Evolutionary conservation across 2,888 invertebrate genomes (phyloP).

Genomic region (Trissolcus japonicus): DNA sequence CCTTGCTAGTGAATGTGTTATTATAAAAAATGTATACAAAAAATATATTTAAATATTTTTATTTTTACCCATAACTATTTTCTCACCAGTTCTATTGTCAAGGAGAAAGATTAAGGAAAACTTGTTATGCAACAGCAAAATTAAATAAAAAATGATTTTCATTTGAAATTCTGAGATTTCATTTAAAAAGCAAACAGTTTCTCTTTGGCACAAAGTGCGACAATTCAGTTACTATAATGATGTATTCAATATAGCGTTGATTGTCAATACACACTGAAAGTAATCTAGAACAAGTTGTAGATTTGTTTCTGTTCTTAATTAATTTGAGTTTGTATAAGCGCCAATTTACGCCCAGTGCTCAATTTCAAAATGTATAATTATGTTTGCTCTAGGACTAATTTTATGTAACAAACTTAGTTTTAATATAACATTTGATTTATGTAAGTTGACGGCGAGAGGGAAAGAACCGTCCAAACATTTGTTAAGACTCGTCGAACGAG

Average conservation of each 20-base stretch:
- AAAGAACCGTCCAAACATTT: constrained; percentile 1
- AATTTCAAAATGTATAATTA: constrained; percentile 15
- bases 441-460: background rate
- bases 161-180: no score
- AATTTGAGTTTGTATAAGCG: constrained; percentile 13
- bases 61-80: no score
- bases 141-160: no score
- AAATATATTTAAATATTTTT: no score
- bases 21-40: no score
- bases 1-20: no score
- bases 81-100: no score
- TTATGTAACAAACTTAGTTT: constrained; percentile 13
- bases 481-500: constrained; percentile 23
- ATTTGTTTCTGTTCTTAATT: constrained; percentile 24
- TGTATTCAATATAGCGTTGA: constrained; percentile 16
- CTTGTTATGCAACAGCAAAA: no score
- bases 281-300: constrained; percentile 20
- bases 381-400: constrained; percentile 24
- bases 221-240: constrained; percentile 24
- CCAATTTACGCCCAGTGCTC: constrained; percentile 31
- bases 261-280: constrained; percentile 18
- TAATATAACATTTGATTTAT: constrained; percentile 3
- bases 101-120: no score
- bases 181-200: no score
- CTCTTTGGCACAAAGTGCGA: constrained; percentile 10